Evolutionary conservation across 2,113 vertebrate genomes (phyloP).

Genomic region (Scomber japonicus): DNA sequence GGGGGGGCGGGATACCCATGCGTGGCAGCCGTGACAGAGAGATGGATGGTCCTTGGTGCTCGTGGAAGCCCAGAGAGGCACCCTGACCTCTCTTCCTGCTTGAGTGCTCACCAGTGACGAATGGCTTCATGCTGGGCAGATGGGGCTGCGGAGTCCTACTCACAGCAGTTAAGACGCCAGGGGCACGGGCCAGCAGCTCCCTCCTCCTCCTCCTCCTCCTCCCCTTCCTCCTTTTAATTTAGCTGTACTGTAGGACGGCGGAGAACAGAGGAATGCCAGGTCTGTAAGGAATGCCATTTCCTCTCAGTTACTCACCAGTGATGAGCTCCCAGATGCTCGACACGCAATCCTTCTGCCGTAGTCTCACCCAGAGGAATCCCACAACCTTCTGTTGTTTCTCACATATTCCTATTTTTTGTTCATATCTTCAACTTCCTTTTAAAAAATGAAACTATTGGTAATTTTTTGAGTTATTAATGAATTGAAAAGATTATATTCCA

Average conservation of each 20-base stretch:
- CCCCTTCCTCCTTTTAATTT: conserved; percentile 49
- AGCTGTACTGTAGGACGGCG: conserved; percentile 16
- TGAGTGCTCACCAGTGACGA: conserved; percentile 62
- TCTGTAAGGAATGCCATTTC: conserved; percentile 59
- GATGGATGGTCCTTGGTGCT: conserved; percentile 63
- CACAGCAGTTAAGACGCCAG: conserved; percentile 34
- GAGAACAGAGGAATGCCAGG: conserved; percentile 61
- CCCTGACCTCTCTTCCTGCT: conserved; percentile 49
- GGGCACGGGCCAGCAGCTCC: conserved; percentile 27
- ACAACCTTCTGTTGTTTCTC: conserved; percentile 13
- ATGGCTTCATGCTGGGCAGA: conserved; percentile 63
- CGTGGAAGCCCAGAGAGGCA: conserved; percentile 49
- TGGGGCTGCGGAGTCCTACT: conserved; percentile 53
- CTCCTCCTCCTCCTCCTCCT: not conserved
- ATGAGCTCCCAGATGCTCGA: conserved; percentile 28
- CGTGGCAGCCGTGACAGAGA: conserved; percentile 47
- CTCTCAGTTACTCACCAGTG: conserved; percentile 52
- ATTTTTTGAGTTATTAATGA: not conserved
- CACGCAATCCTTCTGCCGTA: conserved; percentile 16
- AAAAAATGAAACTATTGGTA: not conserved
- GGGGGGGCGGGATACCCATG: conserved; percentile 1
- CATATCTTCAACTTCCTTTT: not conserved
- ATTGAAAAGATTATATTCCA: not conserved
- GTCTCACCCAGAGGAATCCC: conserved; percentile 37
- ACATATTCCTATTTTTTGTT: not conserved